Conservation (phyloP, 2,888 invertebrate genomes). For the Agrotis puta region DNA sequence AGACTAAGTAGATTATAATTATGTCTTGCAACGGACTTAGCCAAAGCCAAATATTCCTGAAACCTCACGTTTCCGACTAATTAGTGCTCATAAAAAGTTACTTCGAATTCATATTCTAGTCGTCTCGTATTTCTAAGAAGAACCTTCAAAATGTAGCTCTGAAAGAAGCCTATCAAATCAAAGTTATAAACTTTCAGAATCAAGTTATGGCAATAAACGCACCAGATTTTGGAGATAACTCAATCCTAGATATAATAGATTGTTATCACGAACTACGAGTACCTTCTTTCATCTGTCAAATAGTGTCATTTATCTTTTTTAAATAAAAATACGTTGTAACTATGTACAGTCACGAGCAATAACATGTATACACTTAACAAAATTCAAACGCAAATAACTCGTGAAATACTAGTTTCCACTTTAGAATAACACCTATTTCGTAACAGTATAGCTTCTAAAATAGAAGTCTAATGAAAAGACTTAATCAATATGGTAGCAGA, state of each 20-base stretch:
- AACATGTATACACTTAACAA: too few species aligned
- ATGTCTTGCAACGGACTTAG: not conserved
- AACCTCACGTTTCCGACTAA: conserved; percentile 20
- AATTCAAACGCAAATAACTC: too few species aligned
- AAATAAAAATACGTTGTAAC: not conserved
- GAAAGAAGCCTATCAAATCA: conserved; percentile 46
- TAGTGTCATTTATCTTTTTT: not conserved
- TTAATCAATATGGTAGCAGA: too few species aligned
- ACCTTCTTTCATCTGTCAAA: not conserved
- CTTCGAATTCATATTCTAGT: conserved; percentile 44
- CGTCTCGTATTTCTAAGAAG: conserved; percentile 29
- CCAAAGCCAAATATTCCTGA: not conserved
- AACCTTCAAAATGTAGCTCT: not conserved
- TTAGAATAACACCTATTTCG: too few species aligned
- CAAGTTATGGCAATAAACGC: conserved; percentile 37
- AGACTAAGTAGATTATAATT: not conserved
- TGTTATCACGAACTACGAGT: not conserved
- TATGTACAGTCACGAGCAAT: too few species aligned
- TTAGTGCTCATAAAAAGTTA: conserved; percentile 26
- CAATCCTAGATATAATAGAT: conserved; percentile 15
- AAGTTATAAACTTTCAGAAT: conserved; percentile 42
- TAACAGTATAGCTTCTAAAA: too few species aligned
- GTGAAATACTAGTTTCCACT: too few species aligned
- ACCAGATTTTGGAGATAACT: conserved; percentile 31
- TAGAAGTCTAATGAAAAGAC: too few species aligned